Conservation (phyloP, 2,113 vertebrate genomes). For the Heteronetta atricapilla region DNA sequence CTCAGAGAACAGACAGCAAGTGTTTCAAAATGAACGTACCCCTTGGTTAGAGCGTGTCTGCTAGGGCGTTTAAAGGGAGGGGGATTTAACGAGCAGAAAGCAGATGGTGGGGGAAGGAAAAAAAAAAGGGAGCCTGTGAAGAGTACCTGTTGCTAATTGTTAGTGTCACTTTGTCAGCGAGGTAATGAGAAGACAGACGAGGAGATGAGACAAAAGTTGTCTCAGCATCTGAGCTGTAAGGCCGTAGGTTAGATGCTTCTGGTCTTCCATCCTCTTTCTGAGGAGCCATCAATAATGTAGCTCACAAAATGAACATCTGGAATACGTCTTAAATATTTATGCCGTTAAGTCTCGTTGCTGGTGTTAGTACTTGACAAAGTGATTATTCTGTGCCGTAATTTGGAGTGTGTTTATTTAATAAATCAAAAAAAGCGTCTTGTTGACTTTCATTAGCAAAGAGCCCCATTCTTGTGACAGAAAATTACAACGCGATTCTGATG, state of each 20-base stretch:
- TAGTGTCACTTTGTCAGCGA: not conserved
- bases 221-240: not conserved
- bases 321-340: conserved; percentile 64
- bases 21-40: not conserved
- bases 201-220: not conserved
- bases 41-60: not conserved
- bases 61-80: not conserved
- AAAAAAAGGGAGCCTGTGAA: not conserved
- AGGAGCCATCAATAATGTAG: not conserved
- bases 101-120: not conserved
- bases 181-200: not conserved
- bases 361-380: conserved; percentile 42
- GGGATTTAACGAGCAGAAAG: not conserved
- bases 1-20: not conserved
- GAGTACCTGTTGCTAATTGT: not conserved
- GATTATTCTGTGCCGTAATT: conserved; percentile 21
- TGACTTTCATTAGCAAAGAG: conserved; percentile 53
- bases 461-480: not conserved
- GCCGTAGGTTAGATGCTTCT: not conserved
- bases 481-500: not conserved
- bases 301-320: conserved; percentile 61
- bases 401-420: conserved; percentile 54
- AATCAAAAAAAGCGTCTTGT: conserved; percentile 40
- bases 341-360: not conserved
- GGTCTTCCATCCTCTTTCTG: not conserved